Evolutionary conservation across 2,113 vertebrate genomes (phyloP).

Genomic region (Eonycteris spelaea): DNA sequence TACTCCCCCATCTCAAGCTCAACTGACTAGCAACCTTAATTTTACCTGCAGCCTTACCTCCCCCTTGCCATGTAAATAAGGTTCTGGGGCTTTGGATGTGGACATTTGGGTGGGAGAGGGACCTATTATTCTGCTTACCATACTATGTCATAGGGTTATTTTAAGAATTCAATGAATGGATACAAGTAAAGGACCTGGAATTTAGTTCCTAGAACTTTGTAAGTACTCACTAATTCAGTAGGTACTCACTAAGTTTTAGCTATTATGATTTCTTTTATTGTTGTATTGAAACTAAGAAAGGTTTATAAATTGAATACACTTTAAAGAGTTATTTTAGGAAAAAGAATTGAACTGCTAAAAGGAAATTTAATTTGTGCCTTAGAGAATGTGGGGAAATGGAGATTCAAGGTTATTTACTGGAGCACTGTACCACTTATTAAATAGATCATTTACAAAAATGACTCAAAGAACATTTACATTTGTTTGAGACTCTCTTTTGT

Average conservation of each 20-base stretch:
- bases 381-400: conserved; percentile 7
- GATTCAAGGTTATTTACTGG: neutral
- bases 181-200: neutral
- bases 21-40: neutral
- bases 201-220: neutral
- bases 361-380: neutral
- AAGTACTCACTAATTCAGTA: neutral
- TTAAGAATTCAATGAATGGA: neutral
- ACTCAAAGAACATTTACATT: neutral
- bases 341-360: conserved; percentile 10
- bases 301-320: neutral
- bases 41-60: neutral
- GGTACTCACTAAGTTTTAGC: neutral
- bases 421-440: neutral
- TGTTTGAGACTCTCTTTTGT: neutral
- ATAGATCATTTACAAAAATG: neutral
- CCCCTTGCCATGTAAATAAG: neutral
- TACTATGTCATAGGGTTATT: neutral
- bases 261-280: neutral
- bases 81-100: neutral
- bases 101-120: too few species aligned
- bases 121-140: neutral
- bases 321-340: neutral
- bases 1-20: neutral
- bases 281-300: neutral